Conservation (phyloP, 2,113 vertebrate species). For the Peromyscus leucopus region DNA sequence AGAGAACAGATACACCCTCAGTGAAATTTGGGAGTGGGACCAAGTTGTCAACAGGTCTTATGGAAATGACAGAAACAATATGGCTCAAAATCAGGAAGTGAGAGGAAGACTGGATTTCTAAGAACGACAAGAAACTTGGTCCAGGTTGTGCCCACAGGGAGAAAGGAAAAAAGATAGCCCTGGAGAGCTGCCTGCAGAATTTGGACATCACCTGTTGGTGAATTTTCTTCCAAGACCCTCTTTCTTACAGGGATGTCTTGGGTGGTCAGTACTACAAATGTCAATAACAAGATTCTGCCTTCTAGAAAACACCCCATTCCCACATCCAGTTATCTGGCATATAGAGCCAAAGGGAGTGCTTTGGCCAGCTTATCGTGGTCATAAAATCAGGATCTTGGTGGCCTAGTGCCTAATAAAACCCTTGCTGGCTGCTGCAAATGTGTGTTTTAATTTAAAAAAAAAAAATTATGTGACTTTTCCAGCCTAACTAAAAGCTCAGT, state of each 20-base stretch:
- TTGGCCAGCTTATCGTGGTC: not conserved
- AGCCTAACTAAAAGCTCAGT: constrained; percentile 7
- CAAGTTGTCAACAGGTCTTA: not conserved
- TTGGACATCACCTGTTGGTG: not conserved
- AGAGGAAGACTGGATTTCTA: constrained; percentile 23
- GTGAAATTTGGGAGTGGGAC: not conserved
- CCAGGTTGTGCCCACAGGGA: not conserved
- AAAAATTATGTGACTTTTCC: constrained; percentile 5
- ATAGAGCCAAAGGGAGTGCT: not conserved
- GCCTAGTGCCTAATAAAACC: not conserved
- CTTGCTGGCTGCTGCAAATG: not conserved
- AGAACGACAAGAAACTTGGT: not conserved
- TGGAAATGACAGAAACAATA: not conserved
- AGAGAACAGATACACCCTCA: not conserved
- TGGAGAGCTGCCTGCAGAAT: not conserved
- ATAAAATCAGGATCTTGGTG: constrained; percentile 13
- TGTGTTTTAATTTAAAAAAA: not conserved
- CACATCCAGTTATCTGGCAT: not conserved
- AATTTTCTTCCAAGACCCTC: not conserved
- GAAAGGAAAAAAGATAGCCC: not conserved
- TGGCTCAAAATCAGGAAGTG: constrained; percentile 10
- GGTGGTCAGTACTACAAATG: not conserved
- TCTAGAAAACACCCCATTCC: not conserved
- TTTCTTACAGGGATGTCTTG: not conserved
- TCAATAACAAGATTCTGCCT: not conserved